Conservation (phyloP, 2,113 vertebrate genomes). For the Syngnathoides biaculeatus region DNA sequence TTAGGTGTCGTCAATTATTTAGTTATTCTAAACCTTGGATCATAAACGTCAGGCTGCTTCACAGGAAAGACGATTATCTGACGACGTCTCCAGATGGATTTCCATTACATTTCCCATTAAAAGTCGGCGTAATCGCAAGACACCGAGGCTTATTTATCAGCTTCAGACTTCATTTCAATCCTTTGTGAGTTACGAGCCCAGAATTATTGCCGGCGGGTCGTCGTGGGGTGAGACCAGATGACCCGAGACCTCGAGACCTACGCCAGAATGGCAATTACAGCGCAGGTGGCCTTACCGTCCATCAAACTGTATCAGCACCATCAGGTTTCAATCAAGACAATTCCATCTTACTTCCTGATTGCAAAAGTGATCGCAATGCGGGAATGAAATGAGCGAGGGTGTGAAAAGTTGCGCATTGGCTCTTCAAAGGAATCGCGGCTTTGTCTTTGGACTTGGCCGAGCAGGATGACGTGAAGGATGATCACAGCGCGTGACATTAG, state of each 20-base stretch:
- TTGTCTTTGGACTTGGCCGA: background rate
- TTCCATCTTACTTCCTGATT: constrained; percentile 1
- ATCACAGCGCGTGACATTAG: too few relatives aligned
- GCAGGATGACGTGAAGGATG: background rate
- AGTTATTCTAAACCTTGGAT: too few relatives aligned
- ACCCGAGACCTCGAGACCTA: background rate
- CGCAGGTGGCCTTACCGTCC: background rate
- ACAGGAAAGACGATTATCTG: background rate
- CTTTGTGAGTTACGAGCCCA: background rate
- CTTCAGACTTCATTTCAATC: background rate
- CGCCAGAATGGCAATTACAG: background rate
- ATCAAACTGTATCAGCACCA: background rate
- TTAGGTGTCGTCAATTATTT: too few relatives aligned
- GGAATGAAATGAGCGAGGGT: background rate
- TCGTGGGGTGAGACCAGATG: background rate
- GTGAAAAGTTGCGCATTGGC: background rate
- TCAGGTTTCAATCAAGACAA: background rate
- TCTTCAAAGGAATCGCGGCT: background rate
- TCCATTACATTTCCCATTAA: background rate
- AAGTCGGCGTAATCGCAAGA: background rate
- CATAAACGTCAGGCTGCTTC: background rate
- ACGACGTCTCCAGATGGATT: background rate
- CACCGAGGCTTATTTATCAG: background rate
- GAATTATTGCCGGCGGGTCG: background rate
- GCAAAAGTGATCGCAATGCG: background rate